phyloP scores from a whole-genome alignment of 2,113 vertebrate species.

The Chauna torquata region DNA sequence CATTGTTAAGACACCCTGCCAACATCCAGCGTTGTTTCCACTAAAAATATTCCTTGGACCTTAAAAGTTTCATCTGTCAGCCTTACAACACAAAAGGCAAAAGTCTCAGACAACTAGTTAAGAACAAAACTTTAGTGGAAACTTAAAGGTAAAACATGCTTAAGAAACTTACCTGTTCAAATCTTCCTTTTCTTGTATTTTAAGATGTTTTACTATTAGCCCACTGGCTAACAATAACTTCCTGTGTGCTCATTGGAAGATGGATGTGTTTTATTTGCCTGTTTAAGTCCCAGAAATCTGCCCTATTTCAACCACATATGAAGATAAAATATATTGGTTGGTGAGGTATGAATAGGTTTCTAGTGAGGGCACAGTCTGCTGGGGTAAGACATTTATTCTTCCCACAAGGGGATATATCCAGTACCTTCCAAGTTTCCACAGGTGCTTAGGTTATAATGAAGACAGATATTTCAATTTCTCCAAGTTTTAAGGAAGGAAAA shows the following conservation, averaged over 20 bases:
- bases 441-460: constrained; percentile 64
- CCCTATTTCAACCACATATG: constrained; percentile 77
- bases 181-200: constrained; percentile 48
- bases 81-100: constrained; percentile 21
- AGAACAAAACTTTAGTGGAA: neutral
- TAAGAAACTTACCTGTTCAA: constrained; percentile 59
- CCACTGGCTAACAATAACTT: constrained; percentile 74
- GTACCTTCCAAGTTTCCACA: constrained; percentile 40
- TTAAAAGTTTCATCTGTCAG: constrained; percentile 41
- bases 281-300: constrained; percentile 78
- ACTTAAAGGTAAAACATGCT: neutral
- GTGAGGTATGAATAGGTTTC: constrained; percentile 75
- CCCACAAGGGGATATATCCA: constrained; percentile 13
- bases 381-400: constrained; percentile 69
- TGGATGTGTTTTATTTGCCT: constrained; percentile 78
- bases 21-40: constrained; percentile 23
- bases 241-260: constrained; percentile 74
- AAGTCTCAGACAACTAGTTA: constrained; percentile 10
- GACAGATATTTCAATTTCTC: constrained; percentile 61
- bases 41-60: constrained; percentile 42
- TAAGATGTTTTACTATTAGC: constrained; percentile 45
- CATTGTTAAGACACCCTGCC: constrained; percentile 20
- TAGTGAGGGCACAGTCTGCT: constrained; percentile 57
- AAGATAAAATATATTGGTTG: constrained; percentile 78
- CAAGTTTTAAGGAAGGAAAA: constrained; percentile 58